Evolutionary conservation across 2,888 invertebrate species (phyloP), one percentile per base, ranked within the genome.

Genomic region (Caenorhabditis panamensis): DNA sequence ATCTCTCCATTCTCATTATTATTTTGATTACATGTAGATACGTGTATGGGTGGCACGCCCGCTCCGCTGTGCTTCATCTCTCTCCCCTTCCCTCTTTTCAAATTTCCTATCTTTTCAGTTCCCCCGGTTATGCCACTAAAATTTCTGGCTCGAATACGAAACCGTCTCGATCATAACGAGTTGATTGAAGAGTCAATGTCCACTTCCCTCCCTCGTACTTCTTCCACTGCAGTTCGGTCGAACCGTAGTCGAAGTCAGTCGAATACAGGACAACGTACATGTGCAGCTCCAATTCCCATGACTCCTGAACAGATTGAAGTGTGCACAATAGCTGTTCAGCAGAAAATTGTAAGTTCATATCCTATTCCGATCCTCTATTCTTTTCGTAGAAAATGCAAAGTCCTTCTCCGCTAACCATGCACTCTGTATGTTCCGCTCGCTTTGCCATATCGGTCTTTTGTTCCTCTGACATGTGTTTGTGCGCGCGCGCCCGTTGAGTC

Each of bases 391-490:
- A 22, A 11, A 54, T n/a, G n/a, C n/a, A n/a, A n/a, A n/a, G n/a
- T n/a, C n/a, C n/a, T n/a, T n/a, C n/a, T 44, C 24, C 20, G 24
- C 36, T 63, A n/a, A 51, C 51, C 51, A 36, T 28, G 58, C 16
- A 11, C 11, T 68, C 13, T 11, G n/a, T 49, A 16, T n/a, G 37
- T 37, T 20, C 5, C 11, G n/a, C 20, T 61, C 31, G 20, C 49
- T 20, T 4, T 49, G 49, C 20, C 49, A 20, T 51, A 18, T 62
- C 68, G 26, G 26, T 16, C 54, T 26, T 20, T 18, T 49, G 49
- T 49, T 20, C 49, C 49, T 20, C 49, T 49, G 11, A 49, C 49
- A 58, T 61, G 22, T 61, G 51, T 69, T 69, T 69, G 67, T 51
- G 31, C 26, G 41, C 44, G 49, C 49, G 1, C 51, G 28, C 41